phyloP scores from a whole-genome alignment of 2,113 vertebrate genomes.

The Ptilonorhynchus violaceus region DNA sequence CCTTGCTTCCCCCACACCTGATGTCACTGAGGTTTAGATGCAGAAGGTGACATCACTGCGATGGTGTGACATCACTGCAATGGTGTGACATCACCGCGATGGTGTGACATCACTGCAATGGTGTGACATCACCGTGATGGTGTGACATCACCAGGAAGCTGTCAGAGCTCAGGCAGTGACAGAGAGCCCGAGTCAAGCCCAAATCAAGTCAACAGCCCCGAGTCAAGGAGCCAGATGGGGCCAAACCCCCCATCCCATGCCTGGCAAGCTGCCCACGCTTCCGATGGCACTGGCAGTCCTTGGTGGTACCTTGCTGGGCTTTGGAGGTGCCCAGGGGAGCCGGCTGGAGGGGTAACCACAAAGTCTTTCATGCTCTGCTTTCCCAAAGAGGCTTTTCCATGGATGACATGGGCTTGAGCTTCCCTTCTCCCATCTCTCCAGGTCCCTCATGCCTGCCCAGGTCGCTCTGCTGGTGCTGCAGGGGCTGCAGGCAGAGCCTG shows the following conservation, averaged over 20 bases:
- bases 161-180: background rate
- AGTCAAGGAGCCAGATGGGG: background rate
- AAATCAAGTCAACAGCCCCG: background rate
- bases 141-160: background rate
- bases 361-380: background rate
- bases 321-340: background rate
- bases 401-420: background rate
- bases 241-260: background rate
- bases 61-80: background rate
- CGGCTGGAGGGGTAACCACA: background rate
- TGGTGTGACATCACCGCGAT: rapidly evolving
- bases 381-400: background rate
- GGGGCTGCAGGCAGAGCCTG: background rate
- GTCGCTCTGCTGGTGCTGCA: rapidly evolving
- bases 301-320: rapidly evolving
- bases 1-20: background rate
- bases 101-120: background rate
- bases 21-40: background rate
- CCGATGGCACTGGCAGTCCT: background rate
- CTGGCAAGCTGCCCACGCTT: background rate
- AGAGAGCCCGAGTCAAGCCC: background rate
- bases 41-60: background rate
- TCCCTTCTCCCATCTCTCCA: background rate
- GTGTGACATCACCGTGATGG: background rate
- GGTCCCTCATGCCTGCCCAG: rapidly evolving